Percentiles rank a stretch among this genome's conserved stretches.
These are phyloP conservation scores for Aselliscus stoliczkanus DNA, from an alignment of 2,797 vertebrate species.

Conservation along the genomic window DNA sequence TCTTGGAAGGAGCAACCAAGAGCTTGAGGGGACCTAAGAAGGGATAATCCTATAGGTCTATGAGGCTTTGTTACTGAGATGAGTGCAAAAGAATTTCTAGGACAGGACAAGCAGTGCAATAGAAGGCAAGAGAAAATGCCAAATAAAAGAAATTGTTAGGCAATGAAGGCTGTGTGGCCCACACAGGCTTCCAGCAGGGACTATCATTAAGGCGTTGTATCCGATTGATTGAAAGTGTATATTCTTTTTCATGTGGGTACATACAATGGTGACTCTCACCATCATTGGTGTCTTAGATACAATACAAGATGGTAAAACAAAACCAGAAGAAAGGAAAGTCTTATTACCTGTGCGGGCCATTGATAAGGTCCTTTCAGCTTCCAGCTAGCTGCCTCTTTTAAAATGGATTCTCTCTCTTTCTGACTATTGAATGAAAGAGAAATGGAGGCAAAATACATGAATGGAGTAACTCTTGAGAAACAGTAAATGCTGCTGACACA, in stretches of 20 bases:
- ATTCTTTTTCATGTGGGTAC: background rate
- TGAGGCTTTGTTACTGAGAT: background rate
- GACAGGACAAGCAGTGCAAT: background rate
- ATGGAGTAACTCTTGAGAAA: background rate
- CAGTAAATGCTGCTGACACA: background rate
- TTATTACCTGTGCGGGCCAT: background rate
- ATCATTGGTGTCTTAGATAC: background rate
- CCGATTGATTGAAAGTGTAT: background rate
- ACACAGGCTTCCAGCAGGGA: background rate
- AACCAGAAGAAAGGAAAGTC: background rate
- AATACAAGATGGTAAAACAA: background rate
- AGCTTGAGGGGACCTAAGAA: background rate
- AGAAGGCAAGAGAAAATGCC: slow-evolving; percentile 28
- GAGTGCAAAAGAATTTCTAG: slow-evolving; percentile 35
- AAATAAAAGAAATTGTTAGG: background rate
- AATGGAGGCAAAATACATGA: background rate
- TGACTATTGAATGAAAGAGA: background rate
- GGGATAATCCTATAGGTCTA: background rate
- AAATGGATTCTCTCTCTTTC: background rate
- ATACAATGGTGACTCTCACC: background rate
- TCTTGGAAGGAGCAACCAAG: background rate
- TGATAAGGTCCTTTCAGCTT: background rate
- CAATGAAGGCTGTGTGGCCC: background rate
- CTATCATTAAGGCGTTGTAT: background rate
- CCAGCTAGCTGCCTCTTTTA: background rate